Base-by-base conservation (phyloP, 2,113 vertebrate genomes). In the Gambusia affinis region DNA sequence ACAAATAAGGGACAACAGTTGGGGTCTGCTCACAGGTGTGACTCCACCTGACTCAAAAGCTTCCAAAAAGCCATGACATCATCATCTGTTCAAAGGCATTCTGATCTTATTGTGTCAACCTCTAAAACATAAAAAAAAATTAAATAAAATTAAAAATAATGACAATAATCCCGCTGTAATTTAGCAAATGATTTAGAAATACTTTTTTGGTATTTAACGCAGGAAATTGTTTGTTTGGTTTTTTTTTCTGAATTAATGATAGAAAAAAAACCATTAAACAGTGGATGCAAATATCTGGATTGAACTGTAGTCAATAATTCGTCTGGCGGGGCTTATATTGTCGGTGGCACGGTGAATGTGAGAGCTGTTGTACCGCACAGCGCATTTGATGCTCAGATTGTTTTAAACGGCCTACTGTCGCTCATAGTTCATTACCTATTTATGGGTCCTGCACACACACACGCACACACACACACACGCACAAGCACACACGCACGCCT, bases 381-480 rank as follows among this genome's bases (percentile, higher is more conserved):
- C 67, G 85, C 87, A 91, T 87, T 88, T 90, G 88, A 90, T 86
- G 89, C 88, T 92, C 85, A 57, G 70, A 83, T 86, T 92, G 84
- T 90, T 85, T 83, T 82, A 67, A 83, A 68, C 81, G 82, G 85
- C 85, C 82, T 85, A 35, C 57, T n/a, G 75, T 81, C 69, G 77
- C 79, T 79, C 86, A 77, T 67, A 80, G 79, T 84, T 86, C 88
- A 89, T 90, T 84, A 91, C 84, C 84, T 90, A 91, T 89, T 86
- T 88, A 88, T 89, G 87, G 67, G 82, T 88, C 87, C 82, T 90
- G 83, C 84, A 87, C 90, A 91, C 91, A 92, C 91, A 90, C 35
- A 8, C 35, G 86, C 90, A 91, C 91, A 92, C 91, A 91, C 84
- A 86, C 90, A 91, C 91, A 87, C 90, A 91, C 91, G 92, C 90